phyloP scores from a whole-genome alignment of 30 jellyfish, hydroid and myxozoan genomes.

The Calvadosia cruxmelitensis region DNA sequence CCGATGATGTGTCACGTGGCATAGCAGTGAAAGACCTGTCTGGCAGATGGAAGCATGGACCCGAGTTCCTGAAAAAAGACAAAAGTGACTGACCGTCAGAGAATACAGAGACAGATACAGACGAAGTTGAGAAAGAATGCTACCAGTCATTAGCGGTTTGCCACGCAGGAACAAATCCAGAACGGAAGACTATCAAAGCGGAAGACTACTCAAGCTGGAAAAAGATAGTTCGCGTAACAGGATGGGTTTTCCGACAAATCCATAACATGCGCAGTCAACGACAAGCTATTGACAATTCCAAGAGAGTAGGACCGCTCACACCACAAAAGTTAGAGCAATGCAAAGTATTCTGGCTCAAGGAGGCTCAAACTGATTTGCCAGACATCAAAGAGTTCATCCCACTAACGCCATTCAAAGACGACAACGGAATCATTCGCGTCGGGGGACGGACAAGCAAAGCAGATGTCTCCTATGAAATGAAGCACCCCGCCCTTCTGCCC shows the following conservation, averaged over 20 bases:
- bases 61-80: conserved; percentile 30
- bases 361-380: conserved; percentile 32
- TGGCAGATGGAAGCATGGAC: conserved; percentile 52
- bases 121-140: conserved; percentile 15
- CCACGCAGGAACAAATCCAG: conserved; percentile 4
- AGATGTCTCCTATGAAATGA: conserved; percentile 25
- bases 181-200: conserved; percentile 9
- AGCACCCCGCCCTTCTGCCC: conserved; percentile 43
- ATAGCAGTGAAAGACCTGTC: conserved; percentile 23
- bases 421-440: conserved; percentile 37
- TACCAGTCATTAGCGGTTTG: conserved; percentile 1
- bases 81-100: conserved; percentile 30
- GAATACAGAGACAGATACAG: conserved; percentile 8
- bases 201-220: conserved; percentile 33
- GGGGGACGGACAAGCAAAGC: conserved; percentile 34
- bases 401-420: conserved; percentile 34
- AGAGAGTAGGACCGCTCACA: conserved; percentile 42
- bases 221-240: conserved; percentile 20
- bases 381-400: conserved; percentile 28
- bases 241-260: conserved; percentile 32
- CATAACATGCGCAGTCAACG: conserved; percentile 15
- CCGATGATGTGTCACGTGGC: conserved; percentile 49
- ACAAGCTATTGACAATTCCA: conserved; percentile 1
- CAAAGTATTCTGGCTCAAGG: conserved; percentile 25
- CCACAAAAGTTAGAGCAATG: conserved; percentile 34